phyloP scores from a whole-genome alignment of 2,113 vertebrate species.

The Poecile atricapillus region DNA sequence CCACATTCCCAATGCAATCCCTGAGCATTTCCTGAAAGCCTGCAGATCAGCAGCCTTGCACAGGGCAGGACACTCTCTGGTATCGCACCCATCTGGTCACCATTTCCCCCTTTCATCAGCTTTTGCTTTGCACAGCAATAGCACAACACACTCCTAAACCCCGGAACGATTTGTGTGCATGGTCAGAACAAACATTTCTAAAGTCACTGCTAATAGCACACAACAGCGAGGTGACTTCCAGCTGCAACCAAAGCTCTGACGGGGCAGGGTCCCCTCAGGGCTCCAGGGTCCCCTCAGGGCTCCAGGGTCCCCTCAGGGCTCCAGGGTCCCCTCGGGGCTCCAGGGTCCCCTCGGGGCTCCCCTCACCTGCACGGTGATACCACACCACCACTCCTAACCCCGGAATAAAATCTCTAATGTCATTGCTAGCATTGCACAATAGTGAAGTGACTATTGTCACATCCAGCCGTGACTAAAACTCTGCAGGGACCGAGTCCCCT shows the following conservation, averaged over 20 bases:
- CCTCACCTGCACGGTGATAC: not conserved
- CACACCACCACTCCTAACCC: not conserved
- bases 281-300: not conserved
- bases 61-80: not conserved
- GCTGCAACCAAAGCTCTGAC: not conserved
- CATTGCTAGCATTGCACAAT: not conserved
- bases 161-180: fast-evolving
- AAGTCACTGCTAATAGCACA: too few relatives aligned
- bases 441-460: not conserved
- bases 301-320: not conserved
- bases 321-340: too few relatives aligned
- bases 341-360: too few relatives aligned
- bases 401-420: not conserved
- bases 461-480: not conserved
- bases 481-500: not conserved
- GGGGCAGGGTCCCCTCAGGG: not conserved
- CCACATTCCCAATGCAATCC: not conserved
- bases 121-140: not conserved
- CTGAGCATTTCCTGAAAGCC: not conserved
- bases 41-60: not conserved
- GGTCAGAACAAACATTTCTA: not conserved
- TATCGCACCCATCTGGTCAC: not conserved
- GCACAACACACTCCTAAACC: not conserved
- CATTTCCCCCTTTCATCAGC: not conserved
- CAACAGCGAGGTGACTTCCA: not conserved